Evolutionary conservation across 2,888 invertebrate species (phyloP), one percentile per base, ranked within the genome.

Genomic region (Drosophila paucipuncta): DNA sequence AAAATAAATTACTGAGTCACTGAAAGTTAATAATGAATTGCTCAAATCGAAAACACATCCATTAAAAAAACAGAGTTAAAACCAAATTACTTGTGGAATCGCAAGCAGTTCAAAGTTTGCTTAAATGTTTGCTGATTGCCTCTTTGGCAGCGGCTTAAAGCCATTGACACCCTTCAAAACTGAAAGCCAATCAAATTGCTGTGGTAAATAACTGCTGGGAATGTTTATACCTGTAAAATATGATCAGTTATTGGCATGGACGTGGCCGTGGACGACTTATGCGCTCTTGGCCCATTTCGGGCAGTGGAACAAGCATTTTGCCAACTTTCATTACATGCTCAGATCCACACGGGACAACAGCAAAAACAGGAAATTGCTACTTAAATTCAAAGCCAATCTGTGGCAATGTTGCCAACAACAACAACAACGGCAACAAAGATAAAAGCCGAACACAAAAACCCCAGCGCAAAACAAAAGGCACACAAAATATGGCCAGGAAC

Each of bases 301-400:
- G 50, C 73, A 67, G 11, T 61, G 61, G 28, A n/a, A 60, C 69
- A 58, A 69, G 57, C 63, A 66, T 63, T 66, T 28, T 18, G 5
- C 1, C 76, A 77, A 75, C 70, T 66, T 78, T 75, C 77, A 79
- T 80, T 75, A 69, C 62, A 73, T 50, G 59, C 47, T 25, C 59
- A 68, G 68, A 57, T 50, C 69, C 58, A 59, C 63, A 39, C 28
- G 31, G 35, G 35, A 5, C 63, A 67, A 50, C 74, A 63, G 60
- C 54, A 76, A 55, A 55, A 73, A 71, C 82, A 78, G 90, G 85
- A 85, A 90, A 90, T 85, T 85, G 86, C 83, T 90, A 90, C 85
- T 85, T 88, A 85, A 88, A 85, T 80, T 80, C 86, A 88, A 85
- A 85, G 83, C 89, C 85, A 90, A 88, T 88, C 80, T 88, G 76